A percentile compares a stretch with the other conserved stretches of the same genome.
phyloP scores from a whole-genome alignment of 1,140 invertebrate species.

The Lanistes nyassanus region DNA sequence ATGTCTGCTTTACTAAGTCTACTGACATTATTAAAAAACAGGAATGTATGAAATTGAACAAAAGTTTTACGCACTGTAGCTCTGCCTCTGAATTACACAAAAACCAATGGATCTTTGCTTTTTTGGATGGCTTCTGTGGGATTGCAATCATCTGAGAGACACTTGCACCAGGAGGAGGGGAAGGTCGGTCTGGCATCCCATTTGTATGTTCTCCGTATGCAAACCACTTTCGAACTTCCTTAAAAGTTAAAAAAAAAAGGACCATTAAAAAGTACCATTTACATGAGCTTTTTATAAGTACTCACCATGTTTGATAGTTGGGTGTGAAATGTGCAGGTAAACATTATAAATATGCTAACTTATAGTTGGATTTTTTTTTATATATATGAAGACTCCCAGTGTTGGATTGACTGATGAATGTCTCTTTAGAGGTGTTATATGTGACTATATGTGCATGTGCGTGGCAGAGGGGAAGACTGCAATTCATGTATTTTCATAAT shows the following conservation, averaged over 20 bases:
- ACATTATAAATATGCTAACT: background rate
- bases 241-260: slow-evolving; percentile 21
- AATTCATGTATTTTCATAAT: too few species aligned
- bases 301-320: background rate
- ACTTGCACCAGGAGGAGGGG: slow-evolving; percentile 36
- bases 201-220: slow-evolving; percentile 54
- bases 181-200: slow-evolving; percentile 48
- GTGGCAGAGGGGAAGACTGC: too few species aligned
- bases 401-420: too few species aligned
- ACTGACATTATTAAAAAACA: too few species aligned
- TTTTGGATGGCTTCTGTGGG: slow-evolving; percentile 46
- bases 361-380: too few species aligned
- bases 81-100: slow-evolving; percentile 36
- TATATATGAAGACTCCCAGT: too few species aligned
- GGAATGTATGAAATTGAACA: too few species aligned
- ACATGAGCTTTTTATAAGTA: background rate
- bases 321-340: background rate
- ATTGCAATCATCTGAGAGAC: slow-evolving; percentile 48
- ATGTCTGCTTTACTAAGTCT: too few species aligned
- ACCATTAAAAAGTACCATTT: background rate
- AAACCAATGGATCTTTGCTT: slow-evolving; percentile 55
- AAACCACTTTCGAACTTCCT: slow-evolving; percentile 61
- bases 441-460: too few species aligned
- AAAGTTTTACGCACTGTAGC: slow-evolving; percentile 49
- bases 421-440: too few species aligned